These are phyloP conservation scores for Hycleus cichorii DNA, from an alignment of 1,140 invertebrate species.

Conservation along the genomic window DNA sequence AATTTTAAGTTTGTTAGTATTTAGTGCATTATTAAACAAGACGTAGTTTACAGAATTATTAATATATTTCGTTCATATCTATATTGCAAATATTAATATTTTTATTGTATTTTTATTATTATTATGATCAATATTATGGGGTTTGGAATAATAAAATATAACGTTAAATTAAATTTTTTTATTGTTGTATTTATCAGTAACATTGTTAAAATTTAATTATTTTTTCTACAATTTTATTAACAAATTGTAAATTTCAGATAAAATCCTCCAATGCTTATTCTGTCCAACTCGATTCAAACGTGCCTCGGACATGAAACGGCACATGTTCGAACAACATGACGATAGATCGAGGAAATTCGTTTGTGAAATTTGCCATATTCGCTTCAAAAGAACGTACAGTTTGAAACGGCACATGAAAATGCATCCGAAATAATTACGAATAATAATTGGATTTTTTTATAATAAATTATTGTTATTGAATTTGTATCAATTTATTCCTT, in stretches of 20 bases:
- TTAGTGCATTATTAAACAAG: too few relatives aligned
- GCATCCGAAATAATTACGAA: too few relatives aligned
- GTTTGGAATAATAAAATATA: slow-evolving; percentile 11
- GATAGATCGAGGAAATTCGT: not conserved
- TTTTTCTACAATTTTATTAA: too few relatives aligned
- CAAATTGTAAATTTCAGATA: too few relatives aligned
- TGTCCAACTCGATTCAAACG: not conserved
- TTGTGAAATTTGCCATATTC: not conserved
- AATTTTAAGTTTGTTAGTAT: too few relatives aligned
- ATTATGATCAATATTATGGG: slow-evolving; percentile 6
- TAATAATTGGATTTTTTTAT: too few relatives aligned
- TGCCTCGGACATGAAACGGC: not conserved
- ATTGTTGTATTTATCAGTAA: too few relatives aligned
- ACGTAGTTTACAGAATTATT: not conserved
- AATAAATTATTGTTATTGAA: too few relatives aligned
- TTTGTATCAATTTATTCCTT: too few relatives aligned
- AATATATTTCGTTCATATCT: slow-evolving; percentile 2
- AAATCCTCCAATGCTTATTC: too few relatives aligned
- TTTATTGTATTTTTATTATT: slow-evolving; percentile 13
- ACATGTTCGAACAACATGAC: not conserved
- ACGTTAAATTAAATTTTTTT: not conserved
- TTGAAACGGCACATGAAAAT: not conserved
- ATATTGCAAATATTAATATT: slow-evolving; percentile 9
- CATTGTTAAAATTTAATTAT: too few relatives aligned
- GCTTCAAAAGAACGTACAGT: slow-evolving; percentile 1